Evolutionary conservation across 1,140 invertebrate species (phyloP), one percentile per base, ranked within the genome.

Genomic region (Formica exsecta): DNA sequence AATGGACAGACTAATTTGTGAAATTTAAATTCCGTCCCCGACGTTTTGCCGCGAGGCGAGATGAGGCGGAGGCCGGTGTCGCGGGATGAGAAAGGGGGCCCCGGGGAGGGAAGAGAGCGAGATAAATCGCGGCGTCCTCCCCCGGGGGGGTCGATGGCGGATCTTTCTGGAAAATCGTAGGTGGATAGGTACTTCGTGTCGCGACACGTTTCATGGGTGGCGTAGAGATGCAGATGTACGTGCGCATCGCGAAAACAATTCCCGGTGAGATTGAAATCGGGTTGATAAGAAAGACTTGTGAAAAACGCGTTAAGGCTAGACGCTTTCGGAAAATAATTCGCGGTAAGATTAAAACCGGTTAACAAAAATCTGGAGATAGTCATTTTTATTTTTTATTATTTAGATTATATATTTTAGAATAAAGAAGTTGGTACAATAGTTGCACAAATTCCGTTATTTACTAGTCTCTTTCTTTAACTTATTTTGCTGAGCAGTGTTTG

Each of bases 1-100:
- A 95, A 95, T 95, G 94, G 94, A 94, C 92, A 91, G 93, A 95
- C 94, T 95, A 95, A 95, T 95, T 95, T 95, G 94, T 91, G 94
- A 95, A 94, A 95, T 95, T 95, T 94, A 95, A 95, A 95, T 95
- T 95, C 94, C 94, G 92, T 91, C 91, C 91, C 92, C 91, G 90
- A 92, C 89, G 90, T 93, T 92, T 93, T 91, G 89, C 87, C 91
- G 86, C 91, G 87, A 81, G 75, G 68, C 76, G 51, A 89, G 85
- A 83, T 88, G 88, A 77, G 57, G 64, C 62, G 70, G 61, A n/a
- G 54, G 57, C 48, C 64, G 22, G 29, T 48, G 85, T 68, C 75
- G 62, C 38, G 74, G 51, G 65, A 66, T 9, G n/a, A 16, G 48
- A 48, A 13, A 32, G 13, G 13, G 11, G 0, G 44, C 0, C 44